These are phyloP conservation scores for Rhinogobius similis DNA, from an alignment of 2,113 vertebrate species.

Conservation along the genomic window DNA sequence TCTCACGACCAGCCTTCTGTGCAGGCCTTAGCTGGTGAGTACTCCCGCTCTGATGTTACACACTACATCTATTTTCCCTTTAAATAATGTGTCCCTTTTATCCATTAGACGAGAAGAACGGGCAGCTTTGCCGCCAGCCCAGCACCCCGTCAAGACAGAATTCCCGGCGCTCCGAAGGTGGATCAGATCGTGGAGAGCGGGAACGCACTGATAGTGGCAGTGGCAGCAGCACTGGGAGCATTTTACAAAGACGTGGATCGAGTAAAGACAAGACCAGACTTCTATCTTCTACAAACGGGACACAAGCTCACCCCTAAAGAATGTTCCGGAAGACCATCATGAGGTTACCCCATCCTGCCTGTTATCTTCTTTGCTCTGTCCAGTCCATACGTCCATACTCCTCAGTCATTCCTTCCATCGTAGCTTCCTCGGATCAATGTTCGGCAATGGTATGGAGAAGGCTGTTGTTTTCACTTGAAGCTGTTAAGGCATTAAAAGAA, in stretches of 20 bases:
- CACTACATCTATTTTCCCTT: conserved; percentile 3
- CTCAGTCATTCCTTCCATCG: conserved; percentile 31
- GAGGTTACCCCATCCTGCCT: conserved; percentile 16
- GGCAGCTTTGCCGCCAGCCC: conserved; percentile 70
- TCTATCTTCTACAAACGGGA: conserved; percentile 87
- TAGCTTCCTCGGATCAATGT: conserved; percentile 43
- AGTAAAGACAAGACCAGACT: conserved; percentile 89
- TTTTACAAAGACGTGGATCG: conserved; percentile 84
- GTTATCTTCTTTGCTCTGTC: conserved; percentile 44
- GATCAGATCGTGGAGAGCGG: conserved; percentile 80
- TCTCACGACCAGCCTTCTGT: conserved; percentile 89
- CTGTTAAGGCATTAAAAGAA: conserved; percentile 2
- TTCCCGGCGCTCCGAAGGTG: conserved; percentile 83
- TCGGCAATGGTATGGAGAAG: conserved; percentile 37
- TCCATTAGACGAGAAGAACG: conserved; percentile 86
- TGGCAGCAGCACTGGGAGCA: conserved; percentile 72
- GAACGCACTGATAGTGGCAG: conserved; percentile 73
- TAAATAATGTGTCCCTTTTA: background rate
- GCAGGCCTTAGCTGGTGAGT: conserved; percentile 87
- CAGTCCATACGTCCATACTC: conserved; percentile 27
- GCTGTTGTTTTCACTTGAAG: conserved; percentile 21
- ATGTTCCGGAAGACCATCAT: conserved; percentile 39
- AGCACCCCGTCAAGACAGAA: conserved; percentile 87
- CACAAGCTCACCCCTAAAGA: conserved; percentile 83
- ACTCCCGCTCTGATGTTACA: background rate